Evolutionary conservation across 2,113 vertebrate genomes (phyloP).

Genomic region (Galeopterus variegatus): DNA sequence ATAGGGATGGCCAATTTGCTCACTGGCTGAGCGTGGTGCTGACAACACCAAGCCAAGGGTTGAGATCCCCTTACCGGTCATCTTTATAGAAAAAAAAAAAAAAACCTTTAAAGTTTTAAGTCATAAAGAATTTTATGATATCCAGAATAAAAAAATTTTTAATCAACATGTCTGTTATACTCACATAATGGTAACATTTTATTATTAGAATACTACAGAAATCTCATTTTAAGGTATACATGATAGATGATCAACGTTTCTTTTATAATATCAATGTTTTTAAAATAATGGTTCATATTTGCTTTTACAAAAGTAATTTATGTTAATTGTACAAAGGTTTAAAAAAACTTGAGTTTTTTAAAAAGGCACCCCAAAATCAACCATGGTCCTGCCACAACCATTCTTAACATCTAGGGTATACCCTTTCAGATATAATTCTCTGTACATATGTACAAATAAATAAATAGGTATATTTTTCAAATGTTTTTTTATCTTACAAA

Average conservation of each 20-base stretch:
- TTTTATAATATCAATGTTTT: too few relatives aligned
- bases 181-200: slow-evolving; percentile 58
- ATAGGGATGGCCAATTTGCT: too few relatives aligned
- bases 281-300: slow-evolving; percentile 26
- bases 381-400: slow-evolving; percentile 26
- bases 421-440: slow-evolving; percentile 33
- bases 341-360: neutral
- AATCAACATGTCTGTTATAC: neutral
- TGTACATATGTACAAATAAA: neutral
- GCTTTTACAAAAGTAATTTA: slow-evolving; percentile 61
- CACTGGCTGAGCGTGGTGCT: too few relatives aligned
- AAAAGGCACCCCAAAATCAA: neutral
- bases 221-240: slow-evolving; percentile 52
- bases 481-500: slow-evolving; percentile 7
- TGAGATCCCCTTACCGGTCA: too few relatives aligned
- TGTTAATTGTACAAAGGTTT: neutral
- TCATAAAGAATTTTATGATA: slow-evolving; percentile 48
- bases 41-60: too few relatives aligned
- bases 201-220: slow-evolving; percentile 59
- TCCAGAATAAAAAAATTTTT: neutral
- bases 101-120: too few relatives aligned
- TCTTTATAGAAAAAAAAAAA: too few relatives aligned
- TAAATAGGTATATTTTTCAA: neutral
- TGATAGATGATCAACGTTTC: slow-evolving; percentile 21
- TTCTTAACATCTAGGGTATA: slow-evolving; percentile 9